Conservation (phyloP, 1,140 invertebrate genomes). For the Carcinoscorpius rotundicauda region DNA sequence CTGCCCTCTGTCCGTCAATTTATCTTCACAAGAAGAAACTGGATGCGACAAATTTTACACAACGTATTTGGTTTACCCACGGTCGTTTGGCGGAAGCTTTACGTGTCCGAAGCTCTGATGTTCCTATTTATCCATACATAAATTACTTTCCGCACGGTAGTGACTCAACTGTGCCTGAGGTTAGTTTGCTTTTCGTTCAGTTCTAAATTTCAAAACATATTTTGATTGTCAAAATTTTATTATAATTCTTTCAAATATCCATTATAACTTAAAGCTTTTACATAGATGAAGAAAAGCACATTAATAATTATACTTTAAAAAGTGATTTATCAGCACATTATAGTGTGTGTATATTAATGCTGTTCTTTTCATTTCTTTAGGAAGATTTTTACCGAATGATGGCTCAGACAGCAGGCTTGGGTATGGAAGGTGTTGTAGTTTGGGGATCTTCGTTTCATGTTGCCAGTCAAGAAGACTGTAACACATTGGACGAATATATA, state of each 20-base stretch:
- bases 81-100: slow-evolving; percentile 6
- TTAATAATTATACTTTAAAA: background rate
- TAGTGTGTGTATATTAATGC: background rate
- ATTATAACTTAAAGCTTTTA: too few species aligned
- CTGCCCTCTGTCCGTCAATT: slow-evolving; percentile 8
- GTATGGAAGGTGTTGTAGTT: slow-evolving; percentile 7
- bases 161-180: background rate
- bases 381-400: slow-evolving; percentile 4
- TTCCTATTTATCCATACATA: too few species aligned
- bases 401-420: slow-evolving; percentile 3
- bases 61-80: slow-evolving; percentile 7
- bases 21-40: slow-evolving; percentile 2
- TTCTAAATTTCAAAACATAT: background rate
- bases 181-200: slow-evolving; percentile 5
- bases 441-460: slow-evolving; percentile 12
- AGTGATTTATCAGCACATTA: background rate
- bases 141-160: too few species aligned
- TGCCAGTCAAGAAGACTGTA: background rate
- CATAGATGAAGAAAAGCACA: too few species aligned
- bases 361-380: background rate
- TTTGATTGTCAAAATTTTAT: background rate
- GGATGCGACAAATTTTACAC: background rate
- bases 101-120: background rate
- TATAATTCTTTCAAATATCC: too few species aligned
- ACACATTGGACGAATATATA: background rate